phyloP scores from a whole-genome alignment of 2,113 vertebrate genomes.

The Meriones unguiculatus region DNA sequence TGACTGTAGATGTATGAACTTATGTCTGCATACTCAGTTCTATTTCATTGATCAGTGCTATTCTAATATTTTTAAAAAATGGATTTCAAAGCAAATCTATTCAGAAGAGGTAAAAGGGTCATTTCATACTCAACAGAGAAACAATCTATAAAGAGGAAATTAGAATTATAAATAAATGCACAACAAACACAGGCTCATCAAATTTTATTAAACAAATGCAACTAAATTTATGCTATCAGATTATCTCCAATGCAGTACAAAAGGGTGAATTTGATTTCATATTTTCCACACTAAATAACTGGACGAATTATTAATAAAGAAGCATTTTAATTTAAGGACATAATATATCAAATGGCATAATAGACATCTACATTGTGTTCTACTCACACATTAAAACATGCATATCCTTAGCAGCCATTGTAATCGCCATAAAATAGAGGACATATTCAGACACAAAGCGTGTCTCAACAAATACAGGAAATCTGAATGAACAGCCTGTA shows the following conservation, averaged over 20 bases:
- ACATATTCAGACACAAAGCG: not conserved
- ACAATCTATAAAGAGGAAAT: not conserved
- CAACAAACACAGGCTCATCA: not conserved
- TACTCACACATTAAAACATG: not conserved
- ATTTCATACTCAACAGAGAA: not conserved
- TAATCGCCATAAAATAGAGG: not conserved
- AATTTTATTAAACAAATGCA: not conserved
- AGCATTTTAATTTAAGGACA: not conserved
- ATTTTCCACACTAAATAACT: not conserved
- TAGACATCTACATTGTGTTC: not conserved
- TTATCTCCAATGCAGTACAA: not conserved
- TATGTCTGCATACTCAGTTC: not conserved
- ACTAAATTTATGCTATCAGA: not conserved
- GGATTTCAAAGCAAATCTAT: not conserved
- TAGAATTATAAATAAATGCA: not conserved
- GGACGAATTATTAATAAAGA: not conserved
- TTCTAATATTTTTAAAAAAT: not conserved
- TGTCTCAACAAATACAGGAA: not conserved
- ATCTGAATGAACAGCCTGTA: not conserved
- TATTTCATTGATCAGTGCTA: not conserved
- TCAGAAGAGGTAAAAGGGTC: not conserved
- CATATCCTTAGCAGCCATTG: not conserved
- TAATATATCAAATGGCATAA: not conserved
- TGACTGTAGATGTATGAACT: not conserved
- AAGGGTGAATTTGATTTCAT: not conserved